Evolutionary conservation across 2,797 vertebrate genomes (phyloP).

Genomic region (Enteromius paludinosus): DNA sequence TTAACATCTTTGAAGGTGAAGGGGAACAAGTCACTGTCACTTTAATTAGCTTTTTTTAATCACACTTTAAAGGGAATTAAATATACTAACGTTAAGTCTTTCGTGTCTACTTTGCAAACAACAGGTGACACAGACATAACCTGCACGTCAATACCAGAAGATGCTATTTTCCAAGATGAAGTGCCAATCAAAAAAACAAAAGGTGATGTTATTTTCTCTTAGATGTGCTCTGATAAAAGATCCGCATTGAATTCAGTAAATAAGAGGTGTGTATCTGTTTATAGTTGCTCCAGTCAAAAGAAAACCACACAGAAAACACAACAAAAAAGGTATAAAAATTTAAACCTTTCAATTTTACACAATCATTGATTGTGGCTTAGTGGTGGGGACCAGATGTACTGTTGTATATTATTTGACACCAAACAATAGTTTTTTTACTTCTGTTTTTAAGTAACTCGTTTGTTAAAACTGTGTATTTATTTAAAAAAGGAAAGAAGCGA

Average conservation of each 20-base stretch:
- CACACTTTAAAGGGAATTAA: background rate
- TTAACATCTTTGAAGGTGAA: background rate
- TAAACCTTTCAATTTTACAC: background rate
- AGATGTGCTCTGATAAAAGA: background rate
- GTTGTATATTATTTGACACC: background rate
- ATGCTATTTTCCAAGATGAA: background rate
- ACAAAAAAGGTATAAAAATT: constrained; percentile 35
- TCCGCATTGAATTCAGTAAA: background rate
- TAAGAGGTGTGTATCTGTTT: background rate
- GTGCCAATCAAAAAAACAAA: constrained; percentile 23
- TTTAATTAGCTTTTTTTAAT: no score
- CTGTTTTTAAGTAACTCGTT: background rate
- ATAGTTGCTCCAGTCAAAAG: background rate
- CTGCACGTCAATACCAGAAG: background rate
- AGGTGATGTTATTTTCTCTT: constrained; percentile 19
- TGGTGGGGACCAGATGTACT: background rate
- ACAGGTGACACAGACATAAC: constrained; percentile 31
- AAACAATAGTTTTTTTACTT: background rate
- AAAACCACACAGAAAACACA: constrained; percentile 26
- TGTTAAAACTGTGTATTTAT: background rate
- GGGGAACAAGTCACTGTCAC: background rate
- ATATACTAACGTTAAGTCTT: background rate
- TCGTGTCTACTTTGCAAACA: background rate
- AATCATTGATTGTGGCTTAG: background rate
- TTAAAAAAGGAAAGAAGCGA: background rate